phyloP scores from a whole-genome alignment of 2,888 invertebrate genomes.

The Diaperis boleti region DNA sequence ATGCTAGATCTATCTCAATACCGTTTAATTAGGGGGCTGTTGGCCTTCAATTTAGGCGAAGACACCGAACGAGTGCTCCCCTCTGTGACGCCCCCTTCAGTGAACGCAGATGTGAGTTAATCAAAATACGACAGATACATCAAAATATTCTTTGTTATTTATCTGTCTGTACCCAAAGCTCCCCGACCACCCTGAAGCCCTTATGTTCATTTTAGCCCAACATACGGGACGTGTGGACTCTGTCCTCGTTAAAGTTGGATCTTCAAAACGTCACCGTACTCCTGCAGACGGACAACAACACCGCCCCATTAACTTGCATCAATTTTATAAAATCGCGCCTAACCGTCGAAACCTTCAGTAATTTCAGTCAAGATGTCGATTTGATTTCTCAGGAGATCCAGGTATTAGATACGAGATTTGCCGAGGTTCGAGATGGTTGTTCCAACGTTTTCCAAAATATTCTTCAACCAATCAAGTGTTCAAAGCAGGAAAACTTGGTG shows the following conservation, averaged over 20 bases:
- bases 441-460: constrained; percentile 92
- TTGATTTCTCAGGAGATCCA: constrained; percentile 92
- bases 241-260: constrained; percentile 84
- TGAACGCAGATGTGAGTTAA: constrained; percentile 56
- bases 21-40: constrained; percentile 86
- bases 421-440: constrained; percentile 71
- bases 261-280: constrained; percentile 88
- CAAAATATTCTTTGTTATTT: no score
- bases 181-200: no score
- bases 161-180: no score
- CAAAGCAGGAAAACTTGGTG: constrained; percentile 53
- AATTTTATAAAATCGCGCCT: constrained; percentile 93
- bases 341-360: constrained; percentile 87
- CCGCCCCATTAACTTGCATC: constrained; percentile 82
- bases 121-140: neutral
- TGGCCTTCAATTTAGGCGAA: constrained; percentile 92
- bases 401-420: constrained; percentile 76
- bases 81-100: constrained; percentile 57
- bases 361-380: constrained; percentile 91
- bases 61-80: constrained; percentile 75
- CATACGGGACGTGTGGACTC: constrained; percentile 76
- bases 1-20: constrained; percentile 88
- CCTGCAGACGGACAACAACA: constrained; percentile 72
- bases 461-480: constrained; percentile 74
- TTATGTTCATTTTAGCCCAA: constrained; percentile 55